phyloP scores from a whole-genome alignment of 2,888 invertebrate genomes.

The Chouioia cunea region DNA sequence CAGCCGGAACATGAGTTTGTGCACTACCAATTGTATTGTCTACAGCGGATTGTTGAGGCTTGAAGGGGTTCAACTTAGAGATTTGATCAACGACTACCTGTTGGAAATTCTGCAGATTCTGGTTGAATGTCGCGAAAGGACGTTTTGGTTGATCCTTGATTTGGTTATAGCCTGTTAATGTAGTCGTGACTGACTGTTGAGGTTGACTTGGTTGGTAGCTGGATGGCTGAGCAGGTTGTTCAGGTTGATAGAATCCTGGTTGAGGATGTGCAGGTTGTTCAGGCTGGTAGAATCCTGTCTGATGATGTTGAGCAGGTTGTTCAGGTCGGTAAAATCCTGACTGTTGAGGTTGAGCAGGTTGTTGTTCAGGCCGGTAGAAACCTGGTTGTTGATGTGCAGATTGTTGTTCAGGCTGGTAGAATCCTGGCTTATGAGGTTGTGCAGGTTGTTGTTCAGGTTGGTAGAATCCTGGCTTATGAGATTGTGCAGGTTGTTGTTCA shows the following conservation, averaged over 20 bases:
- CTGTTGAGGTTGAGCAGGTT: neutral
- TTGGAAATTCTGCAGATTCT: constrained; percentile 28
- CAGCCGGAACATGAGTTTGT: constrained; percentile 9
- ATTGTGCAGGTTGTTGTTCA: too few relatives aligned
- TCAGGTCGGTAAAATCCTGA: neutral
- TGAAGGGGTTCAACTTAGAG: constrained; percentile 19
- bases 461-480: neutral
- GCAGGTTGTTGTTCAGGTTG: neutral
- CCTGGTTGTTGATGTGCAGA: too few relatives aligned
- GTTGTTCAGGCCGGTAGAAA: neutral
- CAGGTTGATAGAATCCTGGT: neutral
- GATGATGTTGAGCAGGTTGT: too few relatives aligned
- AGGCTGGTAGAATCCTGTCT: neutral
- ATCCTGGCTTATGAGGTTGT: neutral
- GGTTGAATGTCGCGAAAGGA: constrained; percentile 26
- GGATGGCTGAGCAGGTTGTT: constrained; percentile 1
- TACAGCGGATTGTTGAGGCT: constrained; percentile 19
- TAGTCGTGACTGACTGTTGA: neutral
- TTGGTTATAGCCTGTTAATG: constrained; percentile 8
- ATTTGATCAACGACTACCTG: constrained; percentile 4
- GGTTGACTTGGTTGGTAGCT: neutral
- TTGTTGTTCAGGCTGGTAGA: too few relatives aligned
- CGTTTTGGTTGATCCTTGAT: constrained; percentile 14
- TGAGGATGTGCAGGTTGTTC: neutral
- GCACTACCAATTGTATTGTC: neutral